Base-by-base conservation (phyloP, 2,113 vertebrate species). In the Gobius niger region DNA sequence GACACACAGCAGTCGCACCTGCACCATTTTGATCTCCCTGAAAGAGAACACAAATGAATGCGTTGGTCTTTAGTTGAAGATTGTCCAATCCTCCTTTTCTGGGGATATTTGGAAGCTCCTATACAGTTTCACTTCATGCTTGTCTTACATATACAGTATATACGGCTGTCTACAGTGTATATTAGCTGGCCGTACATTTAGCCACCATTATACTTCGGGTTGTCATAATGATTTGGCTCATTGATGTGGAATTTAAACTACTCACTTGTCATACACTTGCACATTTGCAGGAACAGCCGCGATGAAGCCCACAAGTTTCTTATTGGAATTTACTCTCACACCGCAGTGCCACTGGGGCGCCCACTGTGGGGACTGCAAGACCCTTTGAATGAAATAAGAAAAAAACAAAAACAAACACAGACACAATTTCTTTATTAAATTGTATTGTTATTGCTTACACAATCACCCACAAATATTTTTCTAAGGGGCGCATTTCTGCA, bases 241-340 rank as follows among this genome's bases (percentile, higher is more conserved):
- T 51, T 16, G n/a, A 2, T 3, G 52, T 24, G 0, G 6, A 12
- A 18, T 52, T 52, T 44, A 67, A 72, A 59, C 7, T 61, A 92
- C 96, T 95, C 89, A 99, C 98, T 66, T 92, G 78, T 97, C 94
- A 15, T 96, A 96, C 88, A 97, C 92, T 64, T 93, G 90, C 78
- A 98, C 92, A 7, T 89, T 91, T 73, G 93, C 93, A n/a, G 97
- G 96, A 81, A 98, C 93, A 0, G 96, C 98, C 0, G 96, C 96
- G 76, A 99, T 96, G 87, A 99, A 99, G 46, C 97, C 96, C 24
- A 99, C 96, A 69, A 99, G 87, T 78, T 98, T 99, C 83, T 94
- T 94, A 89, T 95, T 99, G 69, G 93, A 87, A 65, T 95, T 91
- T 57, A 98, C 96, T 66, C 97, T 87, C 75, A 99, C 94, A 9